A percentile compares a stretch with the other conserved stretches of the same genome.
phyloP scores from a whole-genome alignment of 2,888 invertebrate species.

The Mycalesis mineus region DNA sequence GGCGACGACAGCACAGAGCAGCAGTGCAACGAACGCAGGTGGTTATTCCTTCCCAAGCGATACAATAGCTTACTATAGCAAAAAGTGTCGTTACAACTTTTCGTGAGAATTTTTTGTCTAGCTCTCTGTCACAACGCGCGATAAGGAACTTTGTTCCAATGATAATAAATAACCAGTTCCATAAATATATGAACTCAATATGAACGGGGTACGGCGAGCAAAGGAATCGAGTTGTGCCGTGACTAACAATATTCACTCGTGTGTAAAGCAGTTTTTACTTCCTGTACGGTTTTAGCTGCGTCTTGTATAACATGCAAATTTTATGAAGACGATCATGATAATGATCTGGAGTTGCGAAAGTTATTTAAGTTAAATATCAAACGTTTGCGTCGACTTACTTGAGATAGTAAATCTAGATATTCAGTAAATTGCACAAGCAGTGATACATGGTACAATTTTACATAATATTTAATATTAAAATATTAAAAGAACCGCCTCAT shows the following conservation, averaged over 20 bases:
- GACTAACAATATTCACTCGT: slow-evolving; percentile 62
- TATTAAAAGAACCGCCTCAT: too few species aligned
- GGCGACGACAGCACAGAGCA: too few species aligned
- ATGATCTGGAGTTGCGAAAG: slow-evolving; percentile 6
- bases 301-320: slow-evolving; percentile 15
- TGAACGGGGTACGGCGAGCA: neutral
- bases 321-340: slow-evolving; percentile 5
- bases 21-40: too few species aligned
- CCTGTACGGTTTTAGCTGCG: slow-evolving; percentile 5
- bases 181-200: slow-evolving; percentile 1
- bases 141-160: too few species aligned
- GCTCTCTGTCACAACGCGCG: too few species aligned
- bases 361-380: slow-evolving; percentile 1
- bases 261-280: slow-evolving; percentile 34
- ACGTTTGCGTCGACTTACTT: neutral
- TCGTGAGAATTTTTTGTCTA: too few species aligned
- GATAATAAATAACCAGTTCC: neutral
- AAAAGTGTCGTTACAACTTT: too few species aligned
- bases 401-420: neutral
- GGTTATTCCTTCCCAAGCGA: too few species aligned
- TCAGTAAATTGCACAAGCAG: neutral
- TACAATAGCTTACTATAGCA: too few species aligned
- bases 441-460: neutral
- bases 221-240: slow-evolving; percentile 48
- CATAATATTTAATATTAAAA: neutral